Conservation (phyloP, 2,888 invertebrate species). For the Achlya flavicornis region DNA sequence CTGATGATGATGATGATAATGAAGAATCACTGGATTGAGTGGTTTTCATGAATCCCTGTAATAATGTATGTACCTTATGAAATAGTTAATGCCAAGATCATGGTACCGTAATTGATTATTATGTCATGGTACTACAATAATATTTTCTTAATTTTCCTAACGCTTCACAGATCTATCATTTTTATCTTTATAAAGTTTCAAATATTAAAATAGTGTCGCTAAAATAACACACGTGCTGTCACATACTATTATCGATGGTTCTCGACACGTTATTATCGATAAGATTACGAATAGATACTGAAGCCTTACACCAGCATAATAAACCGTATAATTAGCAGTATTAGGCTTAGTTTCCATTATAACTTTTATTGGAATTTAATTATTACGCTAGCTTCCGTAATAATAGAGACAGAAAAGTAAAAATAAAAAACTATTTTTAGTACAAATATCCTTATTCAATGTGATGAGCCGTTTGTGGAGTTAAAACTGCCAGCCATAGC, state of each 20-base stretch:
- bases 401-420: too few species aligned
- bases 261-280: constrained; percentile 15
- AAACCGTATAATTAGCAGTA: not conserved
- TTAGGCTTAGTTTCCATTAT: not conserved
- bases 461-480: too few species aligned
- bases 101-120: not conserved
- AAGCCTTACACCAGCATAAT: not conserved
- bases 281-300: constrained; percentile 12
- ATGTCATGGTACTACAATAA: constrained; percentile 6
- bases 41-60: too few species aligned
- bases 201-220: not conserved
- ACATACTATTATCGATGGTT: constrained; percentile 3
- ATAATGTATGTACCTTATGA: too few species aligned
- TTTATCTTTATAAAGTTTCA: constrained; percentile 27
- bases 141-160: constrained; percentile 20
- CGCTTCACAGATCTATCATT: constrained; percentile 34
- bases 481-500: too few species aligned
- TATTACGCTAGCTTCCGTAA: constrained; percentile 17
- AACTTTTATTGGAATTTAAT: constrained; percentile 11
- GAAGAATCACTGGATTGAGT: too few species aligned
- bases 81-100: too few species aligned
- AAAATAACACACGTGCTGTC: constrained; percentile 7
- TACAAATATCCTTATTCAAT: too few species aligned
- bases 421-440: too few species aligned
- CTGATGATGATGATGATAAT: too few species aligned